Evolutionary conservation across 2,113 vertebrate species (phyloP), one percentile per base, ranked within the genome.

Genomic region (Lepisosteus osseus): DNA sequence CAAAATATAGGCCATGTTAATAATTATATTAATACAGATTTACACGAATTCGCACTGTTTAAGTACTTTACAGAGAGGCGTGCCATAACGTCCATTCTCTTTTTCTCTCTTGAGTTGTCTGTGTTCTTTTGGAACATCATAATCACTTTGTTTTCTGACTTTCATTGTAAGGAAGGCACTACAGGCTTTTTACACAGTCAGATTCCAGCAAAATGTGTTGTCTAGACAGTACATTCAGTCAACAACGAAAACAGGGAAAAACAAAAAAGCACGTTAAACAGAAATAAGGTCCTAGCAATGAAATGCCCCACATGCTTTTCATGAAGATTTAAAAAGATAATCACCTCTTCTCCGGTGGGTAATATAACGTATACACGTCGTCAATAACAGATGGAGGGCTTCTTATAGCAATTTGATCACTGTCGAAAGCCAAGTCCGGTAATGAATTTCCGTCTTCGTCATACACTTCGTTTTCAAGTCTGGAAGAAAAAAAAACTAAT

Each of bases 261-360:
- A 84, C 75, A 81, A 72, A 77, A 67, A 78, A 80, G 67, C 78
- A 73, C 77, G 72, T 71, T 71, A 65, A 70, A 77, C 83, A 84
- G 51, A 82, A 77, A 84, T 78, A 80, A 47, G 76, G 76, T 67
- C 72, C 68, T 62, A 69, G 63, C 15, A 74, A 86, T 84, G 84
- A 72, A 71, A 81, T 79, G 83, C 79, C 79, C 15, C 65, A 72
- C 69, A 71, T 71, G 68, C 56, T 79, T 64, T 61, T 78, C 13
- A 79, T 71, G 63, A 68, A 70, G 29, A 55, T 67, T 56, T 41
- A 67, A 9, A 47, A 40, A 61, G 71, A 15, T 63, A n/a, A 70
- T 94, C 86, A 98, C 96, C 97, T 97, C 79, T 92, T 92, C 67
- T 94, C 94, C 14, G 88, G 82, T 0, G 95, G 93, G 78, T 92